A percentile compares a stretch with the other conserved stretches of the same genome.
These are phyloP conservation scores for Drosophila meridiana DNA, from an alignment of 2,888 invertebrate genomes.

Conservation along the genomic window DNA sequence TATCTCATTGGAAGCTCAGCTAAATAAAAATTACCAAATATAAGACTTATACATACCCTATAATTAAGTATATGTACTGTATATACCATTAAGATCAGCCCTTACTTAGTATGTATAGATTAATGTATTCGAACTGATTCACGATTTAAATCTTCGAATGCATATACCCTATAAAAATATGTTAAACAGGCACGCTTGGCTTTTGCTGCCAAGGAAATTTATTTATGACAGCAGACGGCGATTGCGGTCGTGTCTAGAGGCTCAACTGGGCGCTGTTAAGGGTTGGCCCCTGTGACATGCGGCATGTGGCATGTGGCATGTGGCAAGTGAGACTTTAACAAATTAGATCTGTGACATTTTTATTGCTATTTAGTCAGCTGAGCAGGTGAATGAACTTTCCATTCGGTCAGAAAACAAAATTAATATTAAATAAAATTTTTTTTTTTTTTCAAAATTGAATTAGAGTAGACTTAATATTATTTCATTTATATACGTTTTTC, in stretches of 20 bases:
- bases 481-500: not conserved
- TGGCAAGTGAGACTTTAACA: constrained; percentile 49
- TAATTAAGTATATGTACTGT: not conserved
- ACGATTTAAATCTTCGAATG: not conserved
- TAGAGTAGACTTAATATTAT: not conserved
- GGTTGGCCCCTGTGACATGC: constrained; percentile 15
- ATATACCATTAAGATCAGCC: not conserved
- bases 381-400: constrained; percentile 61
- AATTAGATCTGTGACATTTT: constrained; percentile 75
- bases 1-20: not conserved
- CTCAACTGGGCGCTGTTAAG: not conserved
- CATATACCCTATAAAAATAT: constrained; percentile 4
- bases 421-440: constrained; percentile 15
- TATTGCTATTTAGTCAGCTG: constrained; percentile 61
- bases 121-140: not conserved
- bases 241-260: constrained; percentile 32
- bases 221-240: constrained; percentile 45
- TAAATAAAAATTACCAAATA: not conserved
- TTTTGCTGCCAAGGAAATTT: constrained; percentile 32
- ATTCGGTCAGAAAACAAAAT: constrained; percentile 3
- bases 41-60: not conserved
- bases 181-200: not conserved
- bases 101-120: not conserved
- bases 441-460: not conserved
- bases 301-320: constrained; percentile 30